phyloP scores from a whole-genome alignment of 1,140 invertebrate species.

The Cydia fagiglandana region DNA sequence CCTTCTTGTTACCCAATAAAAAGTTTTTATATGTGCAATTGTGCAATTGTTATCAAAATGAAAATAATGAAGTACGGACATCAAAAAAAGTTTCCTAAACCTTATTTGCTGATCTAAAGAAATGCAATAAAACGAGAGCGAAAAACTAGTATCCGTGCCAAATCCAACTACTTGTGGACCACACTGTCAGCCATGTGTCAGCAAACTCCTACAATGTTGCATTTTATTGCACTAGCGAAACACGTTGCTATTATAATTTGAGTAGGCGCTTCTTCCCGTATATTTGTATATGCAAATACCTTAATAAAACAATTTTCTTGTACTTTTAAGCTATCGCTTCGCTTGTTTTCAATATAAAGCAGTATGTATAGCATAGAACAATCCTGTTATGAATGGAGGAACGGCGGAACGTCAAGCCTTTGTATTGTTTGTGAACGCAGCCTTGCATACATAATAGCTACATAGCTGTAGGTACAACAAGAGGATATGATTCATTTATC shows the following conservation, averaged over 20 bases:
- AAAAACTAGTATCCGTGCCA: neutral
- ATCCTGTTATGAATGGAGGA: neutral
- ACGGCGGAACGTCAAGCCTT: neutral
- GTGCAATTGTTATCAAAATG: neutral
- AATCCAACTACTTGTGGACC: slow-evolving; percentile 21
- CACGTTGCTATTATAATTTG: neutral
- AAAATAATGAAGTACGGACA: neutral
- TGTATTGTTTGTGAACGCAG: slow-evolving; percentile 12
- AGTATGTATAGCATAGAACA: neutral
- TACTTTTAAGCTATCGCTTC: neutral
- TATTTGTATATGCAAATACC: neutral
- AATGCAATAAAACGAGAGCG: neutral
- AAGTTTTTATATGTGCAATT: neutral
- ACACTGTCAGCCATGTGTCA: neutral
- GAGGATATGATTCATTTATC: slow-evolving; percentile 24
- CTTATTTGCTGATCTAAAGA: too few relatives aligned
- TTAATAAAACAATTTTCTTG: neutral
- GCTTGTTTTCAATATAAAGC: neutral
- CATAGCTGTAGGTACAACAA: neutral
- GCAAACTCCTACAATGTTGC: neutral
- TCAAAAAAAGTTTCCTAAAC: neutral
- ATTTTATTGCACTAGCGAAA: neutral
- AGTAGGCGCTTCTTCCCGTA: neutral
- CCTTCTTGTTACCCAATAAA: neutral
- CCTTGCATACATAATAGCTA: neutral